Base-by-base conservation (phyloP, 2,113 vertebrate genomes). In the Glaucidium brasilianum region DNA sequence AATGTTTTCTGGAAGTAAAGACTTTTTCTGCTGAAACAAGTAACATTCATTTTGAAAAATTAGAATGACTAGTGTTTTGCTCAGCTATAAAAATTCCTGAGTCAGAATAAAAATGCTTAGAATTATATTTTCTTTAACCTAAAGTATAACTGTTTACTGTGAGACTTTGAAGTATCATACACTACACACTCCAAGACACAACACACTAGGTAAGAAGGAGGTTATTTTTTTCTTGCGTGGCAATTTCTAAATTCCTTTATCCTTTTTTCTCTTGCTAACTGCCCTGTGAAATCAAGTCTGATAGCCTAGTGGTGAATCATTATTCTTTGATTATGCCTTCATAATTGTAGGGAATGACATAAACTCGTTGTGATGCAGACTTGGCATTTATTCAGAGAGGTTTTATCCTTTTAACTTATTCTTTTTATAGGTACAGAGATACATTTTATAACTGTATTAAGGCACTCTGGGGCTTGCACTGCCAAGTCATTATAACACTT, bases 261-360 rank as follows among this genome's bases (percentile, higher is more conserved):
- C 32, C 5, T 39, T 71, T 47, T 87, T n/a, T 35, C 69, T 76
- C 56, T 83, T 92, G 18, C 58, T 81, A 71, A 77, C 66, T 74
- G 43, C 20, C 66, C 25, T 68, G 30, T 50, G 55, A 88, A 55
- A 3, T 49, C n/a, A 39, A 94, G 19, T 39, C 45, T 75, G 41
- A 81, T 85, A 56, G 73, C 47, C 55, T 77, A 85, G 56, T n/a
- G 29, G 17, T 96, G 88, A 97, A 90, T 95, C 90, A 96, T 69
- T 93, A 72, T 25, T 89, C 71, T 92, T 76, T 92, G 79, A 89
- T 88, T 77, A 90, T 81, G 17, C 49, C 49, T 82, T 88, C 4
- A 4, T 83, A 96, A 92, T 78, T 77, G 55, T 11, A 72, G 37
- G 11, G 10, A 37, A 97, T 96, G 32, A 76, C 86, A 92, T 79